Evolutionary conservation across 2,113 vertebrate species (phyloP), one percentile per base, ranked within the genome.

Genomic region (Acanthochromis polyacanthus): DNA sequence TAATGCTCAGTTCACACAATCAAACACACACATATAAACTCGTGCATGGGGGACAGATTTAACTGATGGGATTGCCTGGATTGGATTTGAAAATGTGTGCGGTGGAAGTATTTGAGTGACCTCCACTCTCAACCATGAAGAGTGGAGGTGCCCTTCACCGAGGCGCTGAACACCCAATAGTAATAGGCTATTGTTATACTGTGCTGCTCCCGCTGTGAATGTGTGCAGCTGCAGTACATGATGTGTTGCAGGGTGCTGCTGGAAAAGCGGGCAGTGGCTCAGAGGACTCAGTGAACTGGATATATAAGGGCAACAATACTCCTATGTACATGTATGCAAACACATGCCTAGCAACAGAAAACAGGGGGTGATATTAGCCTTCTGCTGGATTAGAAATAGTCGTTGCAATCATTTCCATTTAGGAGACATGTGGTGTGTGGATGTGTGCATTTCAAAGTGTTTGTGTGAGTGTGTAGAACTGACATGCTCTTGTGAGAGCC

Each of bases 401-500:
- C 30, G 51, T 20, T 85, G 67, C 10, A 38, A n/a, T 52, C 71
- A 68, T 30, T 80, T 53, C 65, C 74, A 79, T 84, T 86, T 59
- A 81, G 32, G 40, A 12, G 61, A n/a, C 59, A 60, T 75, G 55
- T 56, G 57, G 56, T 68, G 60, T 59, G 30, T 69, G 57, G 61
- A 69, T 66, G 46, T 62, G 23, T 55, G 60, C 11, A 15, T 71
- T 53, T 77, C 19, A 48, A n/a, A 57, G 61, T 22, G 62, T 65
- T 48, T 30, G 23, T 58, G 40, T 48, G 65, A 17, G 58, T 48
- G 72, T 52, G 60, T 53, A 22, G 56, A 70, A 58, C 61, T 86
- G 82, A 85, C 70, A 75, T 79, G 77, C 70, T 87, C 76, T 87
- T 81, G 68, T 71, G 67, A 79, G 76, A 87, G 85, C 58, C 30